Evolutionary conservation across 2,113 vertebrate genomes (phyloP), one percentile per base, ranked within the genome.

Genomic region (Hyla sarda): DNA sequence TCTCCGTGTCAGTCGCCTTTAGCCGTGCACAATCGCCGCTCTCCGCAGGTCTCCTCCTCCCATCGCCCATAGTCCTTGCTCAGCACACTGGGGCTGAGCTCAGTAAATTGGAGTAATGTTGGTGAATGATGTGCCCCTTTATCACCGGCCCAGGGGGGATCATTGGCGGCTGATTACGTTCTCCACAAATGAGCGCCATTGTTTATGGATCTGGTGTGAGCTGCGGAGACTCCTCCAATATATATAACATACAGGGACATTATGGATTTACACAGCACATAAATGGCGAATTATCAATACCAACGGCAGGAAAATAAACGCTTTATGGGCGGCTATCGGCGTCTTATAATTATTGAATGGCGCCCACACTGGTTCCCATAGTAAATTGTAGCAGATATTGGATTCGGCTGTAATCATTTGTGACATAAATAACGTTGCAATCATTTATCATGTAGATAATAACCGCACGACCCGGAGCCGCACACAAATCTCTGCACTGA

Each of bases 181-280:
- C 72, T 50, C 72, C n/a, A 60, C 72, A 56, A 72, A 83, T 82
- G 50, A 83, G 82, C 45, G 30, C 32, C 37, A 48, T 84, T 84
- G 54, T 84, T 84, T 84, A 84, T 75, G 16, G 71, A 84, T 75
- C 71, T 41, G 2, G 5, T 30, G 17, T 16, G 25, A 50, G 65
- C 34, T 62, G 52, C 37, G 28, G 72, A 84, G n/a, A 23, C n/a
- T 84, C 23, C 14, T 23, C 32, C 52, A 47, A 74, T 60, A 45
- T 45, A 21, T 16, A 60, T 60, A 60, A 47, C 72, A 34, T 71
- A 1, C 34, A 69, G 65, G 65, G 67, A 41, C 19, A 71, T 13
- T n/a, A 50, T 48, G 10, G 54, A 84, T 74, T 60, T 58, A 72
- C 37, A 50, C 17, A 77, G 2, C 28, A 5, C 73, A 45, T 19